A percentile compares a stretch with the other conserved stretches of the same genome.
Evolutionary conservation across 2,797 vertebrate species (phyloP).

Genomic region (Brachymystax lenok): DNA sequence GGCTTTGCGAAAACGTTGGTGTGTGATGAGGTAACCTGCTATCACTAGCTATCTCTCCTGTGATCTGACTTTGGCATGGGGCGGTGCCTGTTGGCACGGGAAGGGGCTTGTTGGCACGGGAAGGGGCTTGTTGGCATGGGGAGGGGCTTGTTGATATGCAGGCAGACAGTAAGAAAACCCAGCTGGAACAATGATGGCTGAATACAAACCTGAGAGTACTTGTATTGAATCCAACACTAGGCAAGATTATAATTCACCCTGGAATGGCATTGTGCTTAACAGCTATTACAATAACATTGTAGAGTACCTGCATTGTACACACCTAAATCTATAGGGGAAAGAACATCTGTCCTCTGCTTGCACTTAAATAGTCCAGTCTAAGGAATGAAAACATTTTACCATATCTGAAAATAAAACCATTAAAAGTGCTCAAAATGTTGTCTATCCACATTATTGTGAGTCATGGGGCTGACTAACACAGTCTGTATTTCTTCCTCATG

Average conservation of each 20-base stretch:
- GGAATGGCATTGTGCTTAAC: background rate
- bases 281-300: background rate
- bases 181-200: background rate
- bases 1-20: background rate
- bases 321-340: background rate
- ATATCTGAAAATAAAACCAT: background rate
- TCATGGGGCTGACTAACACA: slow-evolving; percentile 9
- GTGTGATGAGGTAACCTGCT: slow-evolving; percentile 3
- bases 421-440: background rate
- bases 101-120: no score
- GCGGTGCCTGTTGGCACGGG: slow-evolving; percentile 22
- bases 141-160: slow-evolving; percentile 18
- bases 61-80: slow-evolving; percentile 22
- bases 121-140: background rate
- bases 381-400: no score
- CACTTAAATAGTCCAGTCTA: no score
- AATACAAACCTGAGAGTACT: background rate
- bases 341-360: background rate
- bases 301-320: background rate
- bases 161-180: slow-evolving; percentile 17
- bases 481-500: slow-evolving; percentile 58
- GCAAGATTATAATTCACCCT: background rate
- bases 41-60: slow-evolving; percentile 1
- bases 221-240: background rate
- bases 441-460: background rate